Base-by-base conservation (phyloP, 1,140 invertebrate genomes). In the Drosophila bocqueti region DNA sequence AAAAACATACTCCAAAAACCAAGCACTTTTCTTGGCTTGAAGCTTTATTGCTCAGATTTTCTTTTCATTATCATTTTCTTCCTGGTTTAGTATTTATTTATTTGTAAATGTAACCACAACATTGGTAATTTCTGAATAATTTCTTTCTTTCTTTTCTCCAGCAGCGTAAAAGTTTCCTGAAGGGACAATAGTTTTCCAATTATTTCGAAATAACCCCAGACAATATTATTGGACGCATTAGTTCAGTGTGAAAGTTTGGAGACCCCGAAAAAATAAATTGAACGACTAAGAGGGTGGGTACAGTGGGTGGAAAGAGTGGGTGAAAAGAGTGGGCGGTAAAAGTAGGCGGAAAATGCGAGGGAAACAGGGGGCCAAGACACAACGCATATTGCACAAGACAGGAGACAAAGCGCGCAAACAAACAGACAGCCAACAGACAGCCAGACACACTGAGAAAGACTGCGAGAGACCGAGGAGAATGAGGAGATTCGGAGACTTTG, bases 311-410 rank as follows among this genome's bases (percentile, higher is more conserved):
- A 31, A 31, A 18, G 7, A n/a, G 40, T 42, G 40, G 16, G 47
- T 9, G n/a, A 9, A 10, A 9, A 18, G 7, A n/a, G 15, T 34
- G 31, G 40, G 40, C 31, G 31, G 50, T 8, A 38, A 38, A 38
- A 18, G 16, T 36, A 3, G 45, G 24, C 6, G 31, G n/a, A 26
- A 24, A 43, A n/a, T 54, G 16, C 40, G 69, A 34, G 60, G 15
- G 66, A 66, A 54, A 21, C 26, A n/a, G 10, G 24, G 40, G 47
- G 57, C 76, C 76, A 61, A 86, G 83, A 86, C 83, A 87, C 76
- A 54, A 69, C 72, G 80, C 83, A 86, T 86, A 87, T 86, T 87
- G 83, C 80, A 80, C 76, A 54, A 83, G 80, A 69, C 73, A 73
- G 50, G 65, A 64, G 79, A 86, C 83, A 86, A 83, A 83, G 83